Conservation (phyloP, 2,888 invertebrate species). For the Bursaphelenchus okinawaensis region DNA sequence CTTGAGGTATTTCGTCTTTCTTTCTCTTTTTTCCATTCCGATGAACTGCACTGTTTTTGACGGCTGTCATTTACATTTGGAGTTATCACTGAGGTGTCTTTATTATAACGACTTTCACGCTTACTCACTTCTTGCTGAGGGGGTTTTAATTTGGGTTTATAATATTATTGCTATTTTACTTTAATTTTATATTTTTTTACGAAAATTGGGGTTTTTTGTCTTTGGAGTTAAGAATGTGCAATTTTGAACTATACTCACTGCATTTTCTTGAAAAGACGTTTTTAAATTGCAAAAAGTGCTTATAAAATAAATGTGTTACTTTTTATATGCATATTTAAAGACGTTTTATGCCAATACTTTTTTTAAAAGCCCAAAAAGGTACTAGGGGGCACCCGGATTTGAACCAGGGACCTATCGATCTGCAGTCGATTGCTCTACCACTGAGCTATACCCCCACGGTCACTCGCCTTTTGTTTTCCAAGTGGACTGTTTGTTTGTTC, state of each 20-base stretch:
- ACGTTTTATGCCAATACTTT: too few species aligned
- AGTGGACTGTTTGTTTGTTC: background rate
- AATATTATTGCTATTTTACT: too few species aligned
- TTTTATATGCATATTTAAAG: too few species aligned
- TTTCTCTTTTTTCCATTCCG: background rate
- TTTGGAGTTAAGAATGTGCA: too few species aligned
- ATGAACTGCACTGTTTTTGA: background rate
- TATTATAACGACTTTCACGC: background rate
- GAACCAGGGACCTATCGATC: slow-evolving; percentile 24
- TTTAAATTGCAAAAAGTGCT: too few species aligned
- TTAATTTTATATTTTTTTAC: too few species aligned
- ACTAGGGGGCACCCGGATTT: slow-evolving; percentile 20
- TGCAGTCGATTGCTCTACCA: slow-evolving; percentile 23
- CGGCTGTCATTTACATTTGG: background rate
- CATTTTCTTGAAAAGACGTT: too few species aligned
- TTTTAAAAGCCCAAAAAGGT: background rate
- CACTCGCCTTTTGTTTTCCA: background rate
- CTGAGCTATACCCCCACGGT: slow-evolving; percentile 22
- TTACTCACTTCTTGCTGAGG: background rate
- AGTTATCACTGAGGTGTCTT: background rate
- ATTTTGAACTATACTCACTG: too few species aligned
- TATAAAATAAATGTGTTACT: too few species aligned
- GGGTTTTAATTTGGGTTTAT: too few species aligned
- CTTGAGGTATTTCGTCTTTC: background rate
- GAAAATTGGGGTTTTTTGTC: too few species aligned